Base-by-base conservation (phyloP, 2,113 vertebrate genomes). In the Solea senegalensis region DNA sequence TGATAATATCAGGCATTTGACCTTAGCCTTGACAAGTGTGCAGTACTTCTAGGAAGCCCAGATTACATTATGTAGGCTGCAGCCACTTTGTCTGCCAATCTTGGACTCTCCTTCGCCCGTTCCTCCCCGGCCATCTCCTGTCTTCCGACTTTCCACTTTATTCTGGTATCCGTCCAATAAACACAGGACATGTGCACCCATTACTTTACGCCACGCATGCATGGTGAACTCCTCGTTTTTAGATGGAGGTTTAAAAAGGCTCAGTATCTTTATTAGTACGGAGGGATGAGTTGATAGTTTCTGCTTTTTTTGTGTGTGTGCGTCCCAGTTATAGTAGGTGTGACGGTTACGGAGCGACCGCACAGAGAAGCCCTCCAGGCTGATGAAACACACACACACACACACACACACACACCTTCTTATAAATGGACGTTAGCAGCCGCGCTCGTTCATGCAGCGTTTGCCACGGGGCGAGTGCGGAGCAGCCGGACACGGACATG, bases 11-110 rank as follows among this genome's bases (percentile, higher is more conserved):
- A 90, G 82, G 65, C 83, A 72, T 88, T 88, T 88, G 91, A 85
- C 89, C 91, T 90, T 86, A 84, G 80, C 86, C 89, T 90, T 86
- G 85, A 82, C 86, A 77, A 88, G 82, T 68, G 81, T 61, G 74
- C 64, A 43, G 74, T 76, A 67, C 80, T 86, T 81, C 82, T 88
- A 78, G 70, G 80, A 81, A 87, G 59, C 76, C 70, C 50, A 84
- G 87, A 89, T 90, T 87, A 80, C 81, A 84, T 91, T 88, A 83
- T 80, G 76, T 72, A 61, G 83, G 72, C 73, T 81, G 82, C 62
- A 86, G 86, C 78, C 84, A 68, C 75, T 86, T 67, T 81, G 83
- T 86, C 85, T 88, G 66, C 79, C 66, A 54, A 66, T 66, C 66
- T 65, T 16, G 73, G 50, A 63, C 78, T 55, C 39, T 69, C 44